Conservation (phyloP, 2,797 vertebrate genomes). For the Notoglanidium macrostoma region DNA sequence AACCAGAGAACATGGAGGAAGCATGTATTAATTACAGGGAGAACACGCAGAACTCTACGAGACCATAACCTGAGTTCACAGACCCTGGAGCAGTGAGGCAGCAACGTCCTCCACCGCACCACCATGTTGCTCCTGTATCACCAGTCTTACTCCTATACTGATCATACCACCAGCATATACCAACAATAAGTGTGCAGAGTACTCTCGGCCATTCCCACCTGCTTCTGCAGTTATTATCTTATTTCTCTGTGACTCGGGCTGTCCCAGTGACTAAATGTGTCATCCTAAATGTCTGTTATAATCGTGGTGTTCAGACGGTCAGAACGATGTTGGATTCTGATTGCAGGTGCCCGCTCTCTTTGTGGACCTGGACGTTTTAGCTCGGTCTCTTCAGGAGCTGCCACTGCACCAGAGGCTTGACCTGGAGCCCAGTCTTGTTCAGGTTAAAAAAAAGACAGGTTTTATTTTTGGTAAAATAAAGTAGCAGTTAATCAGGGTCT, state of each 20-base stretch:
- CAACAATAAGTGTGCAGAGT: background rate
- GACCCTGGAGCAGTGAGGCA: background rate
- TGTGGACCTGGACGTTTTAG: constrained; percentile 83
- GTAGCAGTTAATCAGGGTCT: background rate
- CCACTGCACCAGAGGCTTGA: constrained; percentile 85
- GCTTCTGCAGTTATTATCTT: background rate
- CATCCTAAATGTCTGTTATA: background rate
- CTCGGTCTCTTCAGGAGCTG: constrained; percentile 81
- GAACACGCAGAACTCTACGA: background rate
- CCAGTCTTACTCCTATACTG: background rate
- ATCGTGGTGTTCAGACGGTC: background rate
- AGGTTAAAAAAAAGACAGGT: constrained; percentile 72
- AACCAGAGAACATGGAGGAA: background rate
- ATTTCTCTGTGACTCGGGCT: background rate
- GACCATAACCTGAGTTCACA: background rate
- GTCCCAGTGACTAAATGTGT: background rate
- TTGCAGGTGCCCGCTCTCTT: constrained; percentile 77
- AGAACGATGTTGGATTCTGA: constrained; percentile 8
- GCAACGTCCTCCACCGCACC: too few species aligned
- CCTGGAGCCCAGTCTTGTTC: constrained; percentile 83
- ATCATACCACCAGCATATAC: background rate
- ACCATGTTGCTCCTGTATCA: too few species aligned
- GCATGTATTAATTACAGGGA: background rate
- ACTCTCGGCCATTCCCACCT: background rate
- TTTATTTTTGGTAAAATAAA: background rate